phyloP scores from a whole-genome alignment of 2,797 vertebrate species.

The Falco rusticolus region DNA sequence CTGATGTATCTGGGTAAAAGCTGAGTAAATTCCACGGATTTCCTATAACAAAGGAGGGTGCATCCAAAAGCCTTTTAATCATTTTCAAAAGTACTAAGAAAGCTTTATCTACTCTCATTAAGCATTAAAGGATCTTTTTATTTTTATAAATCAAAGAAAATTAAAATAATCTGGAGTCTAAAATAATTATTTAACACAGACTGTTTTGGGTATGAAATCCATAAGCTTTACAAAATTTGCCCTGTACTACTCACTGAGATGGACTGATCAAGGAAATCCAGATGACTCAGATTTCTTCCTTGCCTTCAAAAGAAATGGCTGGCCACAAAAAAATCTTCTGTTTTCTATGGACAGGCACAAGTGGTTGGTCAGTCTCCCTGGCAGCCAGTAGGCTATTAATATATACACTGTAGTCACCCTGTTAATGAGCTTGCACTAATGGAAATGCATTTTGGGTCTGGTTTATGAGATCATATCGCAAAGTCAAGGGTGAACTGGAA shows the following conservation, averaged over 20 bases:
- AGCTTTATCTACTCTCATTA: neutral
- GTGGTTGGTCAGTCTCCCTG: neutral
- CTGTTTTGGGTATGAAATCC: neutral
- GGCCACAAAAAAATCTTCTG: neutral
- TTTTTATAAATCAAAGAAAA: neutral
- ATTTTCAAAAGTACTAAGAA: neutral
- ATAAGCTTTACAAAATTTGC: neutral
- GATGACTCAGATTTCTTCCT: neutral
- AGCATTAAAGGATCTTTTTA: neutral
- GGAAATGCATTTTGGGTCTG: neutral
- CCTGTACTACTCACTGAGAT: constrained; percentile 31
- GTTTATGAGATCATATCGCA: neutral
- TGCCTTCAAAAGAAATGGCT: neutral
- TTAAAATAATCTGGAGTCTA: neutral
- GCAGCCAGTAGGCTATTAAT: neutral
- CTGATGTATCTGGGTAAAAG: neutral
- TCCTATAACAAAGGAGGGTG: neutral
- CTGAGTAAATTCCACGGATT: neutral
- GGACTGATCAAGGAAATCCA: constrained; percentile 19
- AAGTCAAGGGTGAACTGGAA: neutral
- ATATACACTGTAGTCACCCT: neutral
- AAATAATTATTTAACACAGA: neutral
- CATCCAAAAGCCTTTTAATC: neutral
- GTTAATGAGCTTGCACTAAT: neutral
- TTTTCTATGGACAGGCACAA: neutral